Base-by-base conservation (phyloP, 1,140 invertebrate genomes). In the Platyscapa corneri region DNA sequence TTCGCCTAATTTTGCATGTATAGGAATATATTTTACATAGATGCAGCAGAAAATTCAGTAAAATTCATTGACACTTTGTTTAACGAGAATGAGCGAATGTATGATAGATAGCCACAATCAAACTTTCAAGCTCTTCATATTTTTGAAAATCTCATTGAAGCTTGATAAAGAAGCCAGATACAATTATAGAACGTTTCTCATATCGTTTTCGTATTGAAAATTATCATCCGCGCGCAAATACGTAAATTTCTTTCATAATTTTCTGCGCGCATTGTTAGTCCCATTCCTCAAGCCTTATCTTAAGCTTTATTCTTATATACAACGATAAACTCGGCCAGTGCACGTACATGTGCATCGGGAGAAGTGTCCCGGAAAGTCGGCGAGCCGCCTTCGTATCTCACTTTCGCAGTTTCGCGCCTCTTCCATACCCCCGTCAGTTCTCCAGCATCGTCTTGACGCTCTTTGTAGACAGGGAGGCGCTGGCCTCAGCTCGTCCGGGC, bases 351-450 rank as follows among this genome's bases (percentile, higher is more conserved):
- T 46, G 42, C 12, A 46, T 46, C 6, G 78, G 67, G 64, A 53
- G n/a, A 46, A 70, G 30, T 42, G 30, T 3, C 20, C 30, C 34
- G 32, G 23, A 60, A 60, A 60, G 56, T 60, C 34, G 67, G 30
- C 0, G 16, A 70, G 6, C 27, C 34, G n/a, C 12, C 76, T 77
- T 30, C 56, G 78, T 85, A 82, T 77, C 79, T 85, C 84, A 76
- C 79, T 82, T 82, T 81, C 12, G 79, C 60, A 75, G 65, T 56
- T n/a, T 84, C 60, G 32, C 82, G 75, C 74, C 56, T 65, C 67
- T n/a, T 16, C 30, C 30, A 8, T 39, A 14, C 39, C 60, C n/a
- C 37, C 37, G 3, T 1, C 16, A 8, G 46, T n/a, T 42, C 39
- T 65, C 56, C 56, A 42, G 46, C 77, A 7, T 64, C 70, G 39